Percentiles rank a stretch among this genome's conserved stretches.
phyloP scores from a whole-genome alignment of 1,140 invertebrate genomes.

The Pseudobourletiella spinata region DNA sequence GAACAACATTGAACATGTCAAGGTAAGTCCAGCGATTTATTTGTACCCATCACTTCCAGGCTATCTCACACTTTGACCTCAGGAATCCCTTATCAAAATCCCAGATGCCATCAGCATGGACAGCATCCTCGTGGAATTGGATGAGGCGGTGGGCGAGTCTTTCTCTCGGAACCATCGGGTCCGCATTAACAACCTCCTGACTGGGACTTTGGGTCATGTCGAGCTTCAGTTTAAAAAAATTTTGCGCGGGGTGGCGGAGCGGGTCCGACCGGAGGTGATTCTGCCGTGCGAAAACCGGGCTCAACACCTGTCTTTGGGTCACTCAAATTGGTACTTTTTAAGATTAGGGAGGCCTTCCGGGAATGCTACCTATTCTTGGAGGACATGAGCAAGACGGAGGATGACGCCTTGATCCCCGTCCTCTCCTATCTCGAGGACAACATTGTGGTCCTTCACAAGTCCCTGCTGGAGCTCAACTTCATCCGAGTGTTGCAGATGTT shows the following conservation, averaged over 20 bases:
- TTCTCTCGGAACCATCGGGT: not conserved
- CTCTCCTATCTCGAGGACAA: constrained; percentile 27
- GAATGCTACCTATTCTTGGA: not conserved
- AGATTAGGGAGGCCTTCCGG: not conserved
- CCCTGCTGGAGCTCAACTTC: constrained; percentile 19
- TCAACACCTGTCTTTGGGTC: not conserved
- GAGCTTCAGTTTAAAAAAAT: constrained; percentile 20
- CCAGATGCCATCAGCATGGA: constrained; percentile 18
- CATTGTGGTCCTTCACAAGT: constrained; percentile 14
- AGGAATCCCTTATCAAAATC: constrained; percentile 18
- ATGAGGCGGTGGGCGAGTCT: not conserved
- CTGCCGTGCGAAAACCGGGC: too few relatives aligned
- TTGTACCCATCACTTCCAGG: not conserved
- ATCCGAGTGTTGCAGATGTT: constrained; percentile 20
- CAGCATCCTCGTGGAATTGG: constrained; percentile 4
- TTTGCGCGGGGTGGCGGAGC: constrained; percentile 4
- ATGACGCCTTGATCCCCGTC: constrained; percentile 13
- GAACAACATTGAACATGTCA: constrained; percentile 33
- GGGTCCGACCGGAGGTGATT: constrained; percentile 20
- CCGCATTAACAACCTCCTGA: constrained; percentile 8
- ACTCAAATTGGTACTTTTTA: not conserved
- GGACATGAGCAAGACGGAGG: not conserved
- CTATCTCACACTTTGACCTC: too few relatives aligned
- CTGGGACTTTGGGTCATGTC: constrained; percentile 6
- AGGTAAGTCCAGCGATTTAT: constrained; percentile 14